phyloP scores from a whole-genome alignment of 2,888 invertebrate species.

The Salticus scenicus region DNA sequence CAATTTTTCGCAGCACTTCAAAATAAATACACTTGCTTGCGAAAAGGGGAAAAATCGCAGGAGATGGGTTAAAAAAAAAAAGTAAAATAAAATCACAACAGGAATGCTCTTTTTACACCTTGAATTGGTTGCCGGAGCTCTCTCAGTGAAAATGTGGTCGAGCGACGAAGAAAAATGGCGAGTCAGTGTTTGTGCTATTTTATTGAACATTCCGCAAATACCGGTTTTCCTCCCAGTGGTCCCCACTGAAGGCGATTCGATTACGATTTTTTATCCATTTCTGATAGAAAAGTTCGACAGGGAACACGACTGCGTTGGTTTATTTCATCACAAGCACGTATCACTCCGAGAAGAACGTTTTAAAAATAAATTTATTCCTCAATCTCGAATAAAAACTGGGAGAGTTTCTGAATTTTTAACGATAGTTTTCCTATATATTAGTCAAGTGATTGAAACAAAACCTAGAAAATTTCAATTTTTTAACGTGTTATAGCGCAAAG shows the following conservation, averaged over 20 bases:
- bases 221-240: slow-evolving; percentile 55
- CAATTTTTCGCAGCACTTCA: too few relatives aligned
- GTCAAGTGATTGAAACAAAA: too few relatives aligned
- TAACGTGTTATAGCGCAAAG: too few relatives aligned
- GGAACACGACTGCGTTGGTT: not conserved
- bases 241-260: slow-evolving; percentile 50
- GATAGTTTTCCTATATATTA: too few relatives aligned
- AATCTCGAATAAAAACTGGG: too few relatives aligned
- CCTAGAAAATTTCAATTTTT: too few relatives aligned
- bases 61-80: not conserved
- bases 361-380: too few relatives aligned
- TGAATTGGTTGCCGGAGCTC: not conserved
- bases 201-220: slow-evolving; percentile 63
- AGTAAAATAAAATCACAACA: not conserved
- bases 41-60: too few relatives aligned
- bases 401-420: too few relatives aligned
- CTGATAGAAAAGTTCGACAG: slow-evolving; percentile 25
- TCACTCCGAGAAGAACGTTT: too few relatives aligned
- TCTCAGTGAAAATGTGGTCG: slow-evolving; percentile 36
- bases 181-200: slow-evolving; percentile 58
- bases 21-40: too few relatives aligned
- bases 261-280: slow-evolving; percentile 63
- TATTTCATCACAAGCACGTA: too few relatives aligned
- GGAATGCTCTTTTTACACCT: slow-evolving; percentile 7
- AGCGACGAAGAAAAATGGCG: slow-evolving; percentile 65